Conservation (phyloP, 2,113 vertebrate genomes). For the Scopus umbretta region DNA sequence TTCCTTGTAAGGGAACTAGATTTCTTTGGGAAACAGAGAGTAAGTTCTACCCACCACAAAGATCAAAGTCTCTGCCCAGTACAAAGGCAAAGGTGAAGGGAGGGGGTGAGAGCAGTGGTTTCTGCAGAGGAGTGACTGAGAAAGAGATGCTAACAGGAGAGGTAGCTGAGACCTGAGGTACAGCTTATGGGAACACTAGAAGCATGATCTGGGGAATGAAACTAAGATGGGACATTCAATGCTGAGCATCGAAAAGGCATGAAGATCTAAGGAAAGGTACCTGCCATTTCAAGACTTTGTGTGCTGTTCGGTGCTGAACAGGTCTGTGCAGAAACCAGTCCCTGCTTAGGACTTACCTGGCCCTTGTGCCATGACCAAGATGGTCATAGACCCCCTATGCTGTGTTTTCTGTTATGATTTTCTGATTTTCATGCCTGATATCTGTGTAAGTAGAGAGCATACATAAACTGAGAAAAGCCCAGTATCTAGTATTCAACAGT, state of each 20-base stretch:
- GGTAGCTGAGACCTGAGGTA: not conserved
- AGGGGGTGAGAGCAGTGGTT: not conserved
- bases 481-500: not conserved
- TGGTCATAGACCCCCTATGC: not conserved
- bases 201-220: not conserved
- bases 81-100: not conserved
- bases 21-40: not conserved
- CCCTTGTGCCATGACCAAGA: not conserved
- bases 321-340: not conserved
- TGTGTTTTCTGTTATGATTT: not conserved
- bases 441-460: not conserved
- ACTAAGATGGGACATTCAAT: not conserved
- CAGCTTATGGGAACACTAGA: not conserved
- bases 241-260: not conserved
- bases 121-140: not conserved
- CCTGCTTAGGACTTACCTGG: not conserved
- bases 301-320: not conserved
- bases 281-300: not conserved
- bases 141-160: not conserved
- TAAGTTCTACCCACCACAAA: not conserved
- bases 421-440: not conserved
- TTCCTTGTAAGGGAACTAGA: not conserved
- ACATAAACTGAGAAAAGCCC: not conserved
- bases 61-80: not conserved
- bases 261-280: not conserved